These are phyloP conservation scores for Urocyon cinereoargenteus DNA, from an alignment of 2,797 vertebrate genomes.

Conservation along the genomic window DNA sequence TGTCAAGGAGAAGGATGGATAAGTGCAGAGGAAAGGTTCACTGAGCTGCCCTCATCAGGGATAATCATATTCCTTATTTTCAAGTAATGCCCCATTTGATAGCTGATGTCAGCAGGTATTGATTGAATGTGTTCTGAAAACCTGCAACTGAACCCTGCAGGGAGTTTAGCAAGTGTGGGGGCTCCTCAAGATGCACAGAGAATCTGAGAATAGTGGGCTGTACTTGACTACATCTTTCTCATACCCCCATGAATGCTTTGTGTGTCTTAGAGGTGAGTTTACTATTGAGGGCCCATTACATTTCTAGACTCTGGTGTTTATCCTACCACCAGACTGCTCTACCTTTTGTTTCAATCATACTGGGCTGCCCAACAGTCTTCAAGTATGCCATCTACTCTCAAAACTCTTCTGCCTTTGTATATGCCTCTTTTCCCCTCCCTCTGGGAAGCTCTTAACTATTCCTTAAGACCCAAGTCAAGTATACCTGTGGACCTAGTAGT, in stretches of 20 bases:
- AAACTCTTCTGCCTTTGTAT: neutral
- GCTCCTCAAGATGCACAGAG: neutral
- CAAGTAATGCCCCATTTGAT: constrained; percentile 60
- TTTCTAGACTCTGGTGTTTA: neutral
- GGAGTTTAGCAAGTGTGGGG: neutral
- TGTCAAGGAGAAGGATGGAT: constrained; percentile 68
- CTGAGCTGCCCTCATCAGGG: constrained; percentile 27
- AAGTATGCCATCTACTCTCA: neutral
- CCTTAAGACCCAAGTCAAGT: neutral
- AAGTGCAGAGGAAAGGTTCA: constrained; percentile 15
- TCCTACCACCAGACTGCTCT: neutral
- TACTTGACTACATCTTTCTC: neutral
- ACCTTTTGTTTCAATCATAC: neutral
- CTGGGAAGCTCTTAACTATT: neutral
- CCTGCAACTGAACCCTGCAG: neutral
- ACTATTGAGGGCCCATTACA: too few species aligned
- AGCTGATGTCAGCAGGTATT: constrained; percentile 57
- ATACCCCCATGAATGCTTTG: neutral
- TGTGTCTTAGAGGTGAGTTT: neutral
- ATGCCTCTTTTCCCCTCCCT: neutral
- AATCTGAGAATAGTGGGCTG: neutral
- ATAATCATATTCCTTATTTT: constrained; percentile 75
- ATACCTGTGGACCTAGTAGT: neutral
- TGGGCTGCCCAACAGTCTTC: neutral
- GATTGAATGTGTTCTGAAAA: constrained; percentile 58